Evolutionary conservation across 2,888 invertebrate species (phyloP), one percentile per base, ranked within the genome.

Genomic region (Drosophila sordidula): DNA sequence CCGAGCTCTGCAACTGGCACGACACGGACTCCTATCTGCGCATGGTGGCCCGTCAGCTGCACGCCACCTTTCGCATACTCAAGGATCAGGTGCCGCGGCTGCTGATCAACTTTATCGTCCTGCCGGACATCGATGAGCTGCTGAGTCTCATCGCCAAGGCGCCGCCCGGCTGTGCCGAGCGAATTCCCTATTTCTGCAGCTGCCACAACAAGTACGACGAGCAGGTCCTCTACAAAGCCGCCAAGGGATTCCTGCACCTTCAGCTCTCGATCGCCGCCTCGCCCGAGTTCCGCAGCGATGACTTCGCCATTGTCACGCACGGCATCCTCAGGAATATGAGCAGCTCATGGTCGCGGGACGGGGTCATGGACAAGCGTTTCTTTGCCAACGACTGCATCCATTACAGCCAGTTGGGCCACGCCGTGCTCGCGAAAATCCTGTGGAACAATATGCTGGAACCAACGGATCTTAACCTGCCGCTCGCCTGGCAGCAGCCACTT

Each of bases 41-140:
- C 18, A 88, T 87, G 8, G 94, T 94, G 70, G 91, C 92, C 45
- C 71, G 81, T 22, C 92, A 94, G 70, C 75, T 95, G 64, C 16
- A 93, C 0, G 63, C 75, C 25, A 81, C 90, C 2, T 81, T 90
- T 29, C 72, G 93, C 45, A 92, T 90, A 22, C 84, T 95, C 4
- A 92, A 93, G 56, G 93, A 94, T 41, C 93, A 94, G 88, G 90
- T 95, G 66, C 95, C 95, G 8, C 91, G 94, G 52, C 93, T 94
- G 0, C 91, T 95, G 41, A 92, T 95, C 0, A 93, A 93, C 70
- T 68, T 95, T 4, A 89, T 94, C 3, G 88, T 93, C 18, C 82
- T 93, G 3, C 93, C 94, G 11, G 90, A 93, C 92, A 85, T 94
- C 29, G 70, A 75, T 51, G 55, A 75, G 25, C 22, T 75, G 11